phyloP scores from a whole-genome alignment of 2,797 vertebrate species.

The Paramormyrops hopkinsi region DNA sequence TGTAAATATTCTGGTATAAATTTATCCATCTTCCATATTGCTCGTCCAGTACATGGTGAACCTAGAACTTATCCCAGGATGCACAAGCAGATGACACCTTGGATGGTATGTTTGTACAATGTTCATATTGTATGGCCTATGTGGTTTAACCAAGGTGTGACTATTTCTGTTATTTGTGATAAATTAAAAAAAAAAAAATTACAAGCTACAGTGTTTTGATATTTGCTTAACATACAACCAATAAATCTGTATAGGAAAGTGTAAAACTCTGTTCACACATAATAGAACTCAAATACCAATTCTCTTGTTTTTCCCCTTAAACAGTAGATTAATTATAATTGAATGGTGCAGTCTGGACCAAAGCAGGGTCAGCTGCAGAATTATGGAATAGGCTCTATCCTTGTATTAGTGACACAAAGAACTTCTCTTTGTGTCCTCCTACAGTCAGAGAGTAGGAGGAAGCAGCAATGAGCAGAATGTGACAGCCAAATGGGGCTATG shows the following conservation, averaged over 20 bases:
- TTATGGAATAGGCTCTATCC: constrained; percentile 36
- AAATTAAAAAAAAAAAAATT: not conserved
- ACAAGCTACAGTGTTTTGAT: not conserved
- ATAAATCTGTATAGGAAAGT: not conserved
- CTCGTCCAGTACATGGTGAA: not conserved
- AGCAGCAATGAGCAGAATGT: constrained; percentile 37
- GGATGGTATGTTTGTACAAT: not conserved
- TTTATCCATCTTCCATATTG: not conserved
- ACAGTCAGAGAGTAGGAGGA: constrained; percentile 34
- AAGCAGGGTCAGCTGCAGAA: constrained; percentile 19
- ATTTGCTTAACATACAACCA: not conserved
- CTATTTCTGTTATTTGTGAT: not conserved
- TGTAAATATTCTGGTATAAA: not conserved
- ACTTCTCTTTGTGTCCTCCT: constrained; percentile 32
- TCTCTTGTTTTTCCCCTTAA: not conserved
- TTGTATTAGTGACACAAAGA: constrained; percentile 36
- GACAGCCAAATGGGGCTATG: constrained; percentile 25
- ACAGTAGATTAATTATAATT: constrained; percentile 23
- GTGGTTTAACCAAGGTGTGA: not conserved
- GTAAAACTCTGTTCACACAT: not conserved
- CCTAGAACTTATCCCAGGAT: not conserved
- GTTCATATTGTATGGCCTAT: not conserved
- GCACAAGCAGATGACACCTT: not conserved
- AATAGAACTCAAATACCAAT: not conserved
- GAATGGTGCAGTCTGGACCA: constrained; percentile 15